phyloP scores from a whole-genome alignment of 1,140 invertebrate species.

The Globodera ellingtonae region DNA sequence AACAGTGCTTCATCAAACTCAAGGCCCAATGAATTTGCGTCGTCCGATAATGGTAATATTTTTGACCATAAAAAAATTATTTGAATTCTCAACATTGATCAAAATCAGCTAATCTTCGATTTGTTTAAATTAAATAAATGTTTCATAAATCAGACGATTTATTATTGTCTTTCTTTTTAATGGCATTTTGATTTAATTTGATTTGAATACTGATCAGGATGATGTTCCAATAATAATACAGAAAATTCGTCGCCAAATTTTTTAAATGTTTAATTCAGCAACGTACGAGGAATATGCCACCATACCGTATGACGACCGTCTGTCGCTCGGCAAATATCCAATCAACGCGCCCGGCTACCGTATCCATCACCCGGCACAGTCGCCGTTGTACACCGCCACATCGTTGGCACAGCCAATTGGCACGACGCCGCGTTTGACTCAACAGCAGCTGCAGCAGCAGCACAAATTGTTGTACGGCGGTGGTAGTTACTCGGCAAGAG shows the following conservation, averaged over 20 bases:
- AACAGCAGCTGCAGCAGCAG: neutral
- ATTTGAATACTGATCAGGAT: neutral
- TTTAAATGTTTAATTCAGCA: neutral
- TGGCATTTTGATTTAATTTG: neutral
- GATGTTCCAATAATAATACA: neutral
- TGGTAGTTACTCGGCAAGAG: neutral
- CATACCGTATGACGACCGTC: slow-evolving; percentile 20
- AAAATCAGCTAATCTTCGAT: neutral
- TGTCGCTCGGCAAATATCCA: neutral
- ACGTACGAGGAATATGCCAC: slow-evolving; percentile 8
- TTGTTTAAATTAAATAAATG: neutral
- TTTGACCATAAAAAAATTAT: too few relatives aligned
- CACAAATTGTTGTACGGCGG: slow-evolving; percentile 9
- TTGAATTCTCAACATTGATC: too few relatives aligned
- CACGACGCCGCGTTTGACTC: neutral
- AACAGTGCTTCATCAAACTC: neutral
- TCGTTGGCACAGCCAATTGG: neutral
- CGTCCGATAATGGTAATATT: too few relatives aligned
- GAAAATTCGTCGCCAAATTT: too few relatives aligned
- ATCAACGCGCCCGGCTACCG: neutral
- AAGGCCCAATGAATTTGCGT: neutral
- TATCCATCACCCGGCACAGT: slow-evolving; percentile 13
- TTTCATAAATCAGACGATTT: neutral
- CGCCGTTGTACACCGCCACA: neutral
- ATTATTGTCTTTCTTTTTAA: neutral